Base-by-base conservation (phyloP, 2,113 vertebrate species). In the Aplodontia rufa region DNA sequence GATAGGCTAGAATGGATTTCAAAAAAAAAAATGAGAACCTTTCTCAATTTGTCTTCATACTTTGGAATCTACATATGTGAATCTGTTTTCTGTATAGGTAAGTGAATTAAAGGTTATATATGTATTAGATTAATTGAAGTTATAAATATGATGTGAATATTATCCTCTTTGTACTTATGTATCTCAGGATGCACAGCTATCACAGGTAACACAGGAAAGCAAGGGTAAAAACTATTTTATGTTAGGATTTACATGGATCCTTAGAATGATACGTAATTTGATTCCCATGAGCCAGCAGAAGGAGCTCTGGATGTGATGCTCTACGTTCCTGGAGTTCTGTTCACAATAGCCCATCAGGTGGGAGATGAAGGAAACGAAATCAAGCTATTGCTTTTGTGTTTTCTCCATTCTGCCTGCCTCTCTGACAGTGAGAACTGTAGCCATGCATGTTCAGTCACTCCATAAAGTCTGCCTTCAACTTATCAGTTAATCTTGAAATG, bases 361-460 rank as follows among this genome's bases (percentile, higher is more conserved):
- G 51, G 82, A 66, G 5, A 11, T 10, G 45, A 76, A 26, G 16
- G 0, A 1, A 24, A 32, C 12, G 19, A 62, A 87, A 45, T 42
- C 19, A 91, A 5, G 20, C 19, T 64, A 32, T 84, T 64, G 22
- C 8, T 71, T 89, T 51, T 71, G 32, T 71, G 90, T 95, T 40
- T 17, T 1, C 2, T 71, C 47, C 78, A 8, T 53, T 28, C 35
- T 32, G 14, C 37, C 42, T 47, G 32, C 32, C 1, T 76, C 11
- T 32, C 26, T 20, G 40, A 68, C 10, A 69, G 30, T 32, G 5
- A 32, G n/a, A 81, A 72, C 5, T 66, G 42, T 72, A 72, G 42
- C 30, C 28, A 26, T 35, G 4, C 6, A 1, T 7, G 0, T 24
- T 89, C 80, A 26, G 0, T 60, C 19, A 5, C 20, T 49, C 13